Evolutionary conservation across 1,140 invertebrate genomes (phyloP).

Genomic region (Penaeus vannamei): DNA sequence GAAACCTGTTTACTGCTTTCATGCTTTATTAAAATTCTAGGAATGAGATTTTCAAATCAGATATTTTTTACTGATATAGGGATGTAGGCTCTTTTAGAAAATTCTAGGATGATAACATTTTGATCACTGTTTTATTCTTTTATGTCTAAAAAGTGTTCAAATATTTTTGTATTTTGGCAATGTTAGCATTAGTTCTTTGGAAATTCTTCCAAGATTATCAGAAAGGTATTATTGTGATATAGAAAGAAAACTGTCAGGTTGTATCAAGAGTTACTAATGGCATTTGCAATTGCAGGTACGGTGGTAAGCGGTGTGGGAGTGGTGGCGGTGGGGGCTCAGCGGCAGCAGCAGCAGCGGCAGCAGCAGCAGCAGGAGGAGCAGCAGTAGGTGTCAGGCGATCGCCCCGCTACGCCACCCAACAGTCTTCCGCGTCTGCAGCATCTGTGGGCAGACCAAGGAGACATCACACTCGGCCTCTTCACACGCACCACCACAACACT

Average conservation of each 20-base stretch:
- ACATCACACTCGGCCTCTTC: slow-evolving; percentile 56
- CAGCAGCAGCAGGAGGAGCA: slow-evolving; percentile 58
- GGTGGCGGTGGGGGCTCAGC: slow-evolving; percentile 63
- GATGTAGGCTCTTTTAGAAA: too few relatives aligned
- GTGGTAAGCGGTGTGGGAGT: slow-evolving; percentile 65
- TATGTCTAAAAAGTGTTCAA: too few relatives aligned
- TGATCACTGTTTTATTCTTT: too few relatives aligned
- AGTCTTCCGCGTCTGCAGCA: slow-evolving; percentile 55
- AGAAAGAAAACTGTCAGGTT: slow-evolving; percentile 46
- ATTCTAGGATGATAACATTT: too few relatives aligned
- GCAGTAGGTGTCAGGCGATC: slow-evolving; percentile 57
- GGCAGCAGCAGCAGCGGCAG: slow-evolving; percentile 60
- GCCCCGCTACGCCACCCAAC: slow-evolving; percentile 63
- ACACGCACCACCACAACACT: slow-evolving; percentile 59
- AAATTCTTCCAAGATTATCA: too few relatives aligned
- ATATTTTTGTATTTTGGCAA: too few relatives aligned
- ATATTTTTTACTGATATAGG: too few relatives aligned
- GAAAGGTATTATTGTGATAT: neutral
- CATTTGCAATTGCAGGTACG: slow-evolving; percentile 65
- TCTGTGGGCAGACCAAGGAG: slow-evolving; percentile 47
- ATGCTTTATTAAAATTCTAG: too few relatives aligned
- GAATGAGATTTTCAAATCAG: too few relatives aligned
- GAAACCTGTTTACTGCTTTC: too few relatives aligned
- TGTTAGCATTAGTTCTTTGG: too few relatives aligned
- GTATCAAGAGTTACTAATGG: slow-evolving; percentile 62